These are phyloP conservation scores for Cordylochernes scorpioides DNA, from an alignment of 2,888 invertebrate species.

Conservation along the genomic window DNA sequence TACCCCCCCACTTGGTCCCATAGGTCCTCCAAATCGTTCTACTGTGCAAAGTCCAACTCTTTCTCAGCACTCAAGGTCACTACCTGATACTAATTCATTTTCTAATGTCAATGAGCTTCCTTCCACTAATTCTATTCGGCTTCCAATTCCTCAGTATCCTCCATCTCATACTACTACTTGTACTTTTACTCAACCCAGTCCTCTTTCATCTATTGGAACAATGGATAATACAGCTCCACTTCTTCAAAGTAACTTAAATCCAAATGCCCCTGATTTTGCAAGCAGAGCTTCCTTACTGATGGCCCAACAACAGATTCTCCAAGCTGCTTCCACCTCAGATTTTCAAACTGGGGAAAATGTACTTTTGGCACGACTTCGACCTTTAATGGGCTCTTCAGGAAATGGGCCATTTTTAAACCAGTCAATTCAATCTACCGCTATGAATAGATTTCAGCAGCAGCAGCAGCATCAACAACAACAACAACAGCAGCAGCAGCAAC, in stretches of 20 bases:
- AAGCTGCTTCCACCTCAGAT: too few relatives aligned
- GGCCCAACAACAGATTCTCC: too few relatives aligned
- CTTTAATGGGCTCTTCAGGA: not conserved
- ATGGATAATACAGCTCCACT: slow-evolving; percentile 6
- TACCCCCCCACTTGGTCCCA: slow-evolving; percentile 14
- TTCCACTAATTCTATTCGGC: slow-evolving; percentile 2
- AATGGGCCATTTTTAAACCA: too few relatives aligned
- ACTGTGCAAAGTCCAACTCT: slow-evolving; percentile 9
- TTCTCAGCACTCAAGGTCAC: slow-evolving; percentile 4
- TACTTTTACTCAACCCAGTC: slow-evolving; percentile 17
- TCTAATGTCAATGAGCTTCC: slow-evolving; percentile 6
- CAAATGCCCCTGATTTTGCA: slow-evolving; percentile 50
- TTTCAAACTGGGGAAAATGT: too few relatives aligned
- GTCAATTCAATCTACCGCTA: too few relatives aligned
- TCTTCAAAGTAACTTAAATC: slow-evolving; percentile 36
- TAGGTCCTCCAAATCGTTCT: slow-evolving; percentile 9
- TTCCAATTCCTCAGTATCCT: slow-evolving; percentile 7
- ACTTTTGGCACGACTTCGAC: not conserved
- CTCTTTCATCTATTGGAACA: slow-evolving; percentile 8
- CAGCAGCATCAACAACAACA: too few relatives aligned
- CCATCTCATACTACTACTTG: slow-evolving; percentile 7
- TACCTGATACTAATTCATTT: slow-evolving; percentile 6
- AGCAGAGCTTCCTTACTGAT: slow-evolving; percentile 22
- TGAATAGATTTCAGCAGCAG: too few relatives aligned
- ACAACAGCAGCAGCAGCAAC: too few relatives aligned